A percentile compares a stretch with the other conserved stretches of the same genome.
These are phyloP conservation scores for Mormyrops attenuatus DNA, from an alignment of 2,797 vertebrate species.

Conservation along the genomic window DNA sequence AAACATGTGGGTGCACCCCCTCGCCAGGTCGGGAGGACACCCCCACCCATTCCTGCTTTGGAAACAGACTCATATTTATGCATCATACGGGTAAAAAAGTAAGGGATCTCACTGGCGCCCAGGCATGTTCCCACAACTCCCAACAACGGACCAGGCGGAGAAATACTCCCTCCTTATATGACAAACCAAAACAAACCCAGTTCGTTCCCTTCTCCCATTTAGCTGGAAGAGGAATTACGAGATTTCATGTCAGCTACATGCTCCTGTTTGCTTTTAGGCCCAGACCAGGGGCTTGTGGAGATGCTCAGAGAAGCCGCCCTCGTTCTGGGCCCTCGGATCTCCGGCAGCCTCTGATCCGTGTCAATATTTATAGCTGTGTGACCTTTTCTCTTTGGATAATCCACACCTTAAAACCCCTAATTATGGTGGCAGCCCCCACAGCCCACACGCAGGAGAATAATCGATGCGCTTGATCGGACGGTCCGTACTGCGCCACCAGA, in stretches of 20 bases:
- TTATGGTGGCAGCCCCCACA: conserved; percentile 89
- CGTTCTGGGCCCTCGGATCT: conserved; percentile 61
- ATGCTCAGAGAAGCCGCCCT: not conserved
- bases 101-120: not conserved
- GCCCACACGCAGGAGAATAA: conserved; percentile 80
- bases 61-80: not conserved
- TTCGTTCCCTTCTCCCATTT: not conserved
- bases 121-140: not conserved
- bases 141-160: not conserved
- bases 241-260: not conserved
- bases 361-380: conserved; percentile 87
- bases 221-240: not conserved
- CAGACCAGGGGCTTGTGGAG: not conserved
- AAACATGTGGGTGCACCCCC: conserved; percentile 58
- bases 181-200: not conserved
- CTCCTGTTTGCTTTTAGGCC: not conserved
- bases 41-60: conserved; percentile 67
- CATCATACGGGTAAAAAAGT: not conserved
- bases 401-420: conserved; percentile 95
- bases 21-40: conserved; percentile 52
- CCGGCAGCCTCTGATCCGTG: conserved; percentile 71
- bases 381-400: conserved; percentile 96
- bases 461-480: conserved; percentile 84
- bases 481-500: conserved; percentile 84
- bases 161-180: not conserved